A percentile compares a stretch with the other conserved stretches of the same genome.
Evolutionary conservation across 2,888 invertebrate genomes (phyloP).

Genomic region (Lasioglossum villosulum): DNA sequence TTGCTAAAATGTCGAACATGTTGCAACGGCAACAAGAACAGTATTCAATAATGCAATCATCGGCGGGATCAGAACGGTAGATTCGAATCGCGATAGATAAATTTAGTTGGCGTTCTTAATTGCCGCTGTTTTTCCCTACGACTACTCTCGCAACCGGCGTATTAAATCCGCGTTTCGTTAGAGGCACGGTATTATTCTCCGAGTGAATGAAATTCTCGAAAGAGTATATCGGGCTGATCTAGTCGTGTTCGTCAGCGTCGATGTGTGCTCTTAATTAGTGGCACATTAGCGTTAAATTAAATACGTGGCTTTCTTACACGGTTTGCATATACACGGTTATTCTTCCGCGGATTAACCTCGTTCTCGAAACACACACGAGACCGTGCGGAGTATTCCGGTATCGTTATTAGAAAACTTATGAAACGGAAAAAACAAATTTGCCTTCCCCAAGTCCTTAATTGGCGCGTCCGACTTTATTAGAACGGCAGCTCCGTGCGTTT

Average conservation of each 20-base stretch:
- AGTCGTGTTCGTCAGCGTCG: not conserved
- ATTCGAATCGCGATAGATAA: not conserved
- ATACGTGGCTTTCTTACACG: not conserved
- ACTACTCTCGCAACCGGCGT: not conserved
- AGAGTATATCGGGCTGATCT: not conserved
- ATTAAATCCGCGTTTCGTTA: not conserved
- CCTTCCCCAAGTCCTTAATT: not conserved
- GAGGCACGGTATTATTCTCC: not conserved
- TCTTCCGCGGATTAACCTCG: not conserved
- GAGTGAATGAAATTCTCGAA: not conserved
- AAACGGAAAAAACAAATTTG: not conserved
- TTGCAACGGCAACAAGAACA: not conserved
- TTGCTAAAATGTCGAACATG: not conserved
- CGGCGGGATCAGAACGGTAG: not conserved
- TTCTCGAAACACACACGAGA: not conserved
- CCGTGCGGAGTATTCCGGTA: not conserved
- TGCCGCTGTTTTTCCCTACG: not conserved
- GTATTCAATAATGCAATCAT: not conserved
- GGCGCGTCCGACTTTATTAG: slow-evolving; percentile 5
- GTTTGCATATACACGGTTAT: not conserved
- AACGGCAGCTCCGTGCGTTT: not conserved
- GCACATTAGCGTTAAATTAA: not conserved
- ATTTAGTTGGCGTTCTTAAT: not conserved
- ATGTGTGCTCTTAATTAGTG: slow-evolving; percentile 4
- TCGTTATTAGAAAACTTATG: slow-evolving; percentile 1